Percentiles rank a stretch among this genome's conserved stretches.
phyloP scores from a whole-genome alignment of 2,113 vertebrate genomes.

The Lepus timidus region DNA sequence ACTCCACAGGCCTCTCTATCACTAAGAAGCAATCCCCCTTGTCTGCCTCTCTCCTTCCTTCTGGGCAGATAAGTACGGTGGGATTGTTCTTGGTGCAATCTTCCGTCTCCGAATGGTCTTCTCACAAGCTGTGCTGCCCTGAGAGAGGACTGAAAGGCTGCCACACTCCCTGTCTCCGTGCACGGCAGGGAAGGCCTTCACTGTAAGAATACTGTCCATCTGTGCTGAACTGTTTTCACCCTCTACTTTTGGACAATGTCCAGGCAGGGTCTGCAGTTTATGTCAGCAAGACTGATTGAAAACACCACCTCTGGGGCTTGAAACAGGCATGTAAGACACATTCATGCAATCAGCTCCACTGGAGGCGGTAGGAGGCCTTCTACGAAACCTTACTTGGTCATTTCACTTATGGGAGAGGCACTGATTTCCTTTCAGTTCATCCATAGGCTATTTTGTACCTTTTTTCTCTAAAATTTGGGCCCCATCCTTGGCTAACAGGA shows the following conservation, averaged over 20 bases:
- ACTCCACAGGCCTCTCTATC: not conserved
- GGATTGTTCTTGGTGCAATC: not conserved
- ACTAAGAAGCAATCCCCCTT: slow-evolving; percentile 10
- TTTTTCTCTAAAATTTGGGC: slow-evolving; percentile 46
- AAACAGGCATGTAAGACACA: slow-evolving; percentile 57
- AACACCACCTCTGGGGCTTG: slow-evolving; percentile 75
- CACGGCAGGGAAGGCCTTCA: slow-evolving; percentile 47
- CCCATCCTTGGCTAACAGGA: not conserved
- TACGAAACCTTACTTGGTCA: slow-evolving; percentile 42
- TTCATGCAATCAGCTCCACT: slow-evolving; percentile 46
- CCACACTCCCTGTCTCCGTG: slow-evolving; percentile 46
- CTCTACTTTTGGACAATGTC: slow-evolving; percentile 67
- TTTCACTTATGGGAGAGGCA: not conserved
- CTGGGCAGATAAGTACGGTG: slow-evolving; percentile 58
- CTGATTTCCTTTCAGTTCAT: slow-evolving; percentile 51
- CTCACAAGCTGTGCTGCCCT: not conserved
- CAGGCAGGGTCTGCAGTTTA: slow-evolving; percentile 77
- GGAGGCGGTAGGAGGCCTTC: slow-evolving; percentile 23
- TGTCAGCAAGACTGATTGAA: slow-evolving; percentile 75
- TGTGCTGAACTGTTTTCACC: slow-evolving; percentile 67
- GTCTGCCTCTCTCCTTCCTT: not conserved
- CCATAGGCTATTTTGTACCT: not conserved
- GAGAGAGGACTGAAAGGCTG: slow-evolving; percentile 33
- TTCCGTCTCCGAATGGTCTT: slow-evolving; percentile 21
- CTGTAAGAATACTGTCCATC: slow-evolving; percentile 22